Evolutionary conservation across 2,888 invertebrate genomes (phyloP).

Genomic region (Orthosia incerta): DNA sequence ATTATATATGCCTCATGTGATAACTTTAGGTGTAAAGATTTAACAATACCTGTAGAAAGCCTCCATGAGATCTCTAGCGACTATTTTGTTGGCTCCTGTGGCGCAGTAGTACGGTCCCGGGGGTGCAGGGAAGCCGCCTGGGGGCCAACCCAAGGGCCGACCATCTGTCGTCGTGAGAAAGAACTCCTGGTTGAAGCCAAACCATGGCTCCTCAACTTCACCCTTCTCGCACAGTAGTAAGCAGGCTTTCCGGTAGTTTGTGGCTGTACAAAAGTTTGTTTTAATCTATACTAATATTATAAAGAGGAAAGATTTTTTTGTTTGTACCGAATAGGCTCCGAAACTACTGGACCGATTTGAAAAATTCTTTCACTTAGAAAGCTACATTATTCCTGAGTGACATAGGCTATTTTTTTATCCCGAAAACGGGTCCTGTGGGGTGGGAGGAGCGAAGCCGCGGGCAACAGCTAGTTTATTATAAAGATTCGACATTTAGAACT

Average conservation of each 20-base stretch:
- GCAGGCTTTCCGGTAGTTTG: slow-evolving; percentile 83
- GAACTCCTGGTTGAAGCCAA: slow-evolving; percentile 94
- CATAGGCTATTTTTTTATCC: too few relatives aligned
- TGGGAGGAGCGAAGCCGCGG: too few relatives aligned
- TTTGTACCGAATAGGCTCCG: too few relatives aligned
- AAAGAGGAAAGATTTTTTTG: too few relatives aligned
- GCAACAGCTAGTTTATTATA: too few relatives aligned
- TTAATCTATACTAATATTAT: too few relatives aligned
- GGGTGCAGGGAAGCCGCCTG: slow-evolving; percentile 92
- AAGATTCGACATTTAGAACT: too few relatives aligned
- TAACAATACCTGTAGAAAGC: slow-evolving; percentile 91
- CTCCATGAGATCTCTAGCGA: slow-evolving; percentile 95
- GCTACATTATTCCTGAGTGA: too few relatives aligned
- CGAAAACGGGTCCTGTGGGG: too few relatives aligned
- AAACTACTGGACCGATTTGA: too few relatives aligned
- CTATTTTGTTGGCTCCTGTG: slow-evolving; percentile 94
- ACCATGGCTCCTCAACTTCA: slow-evolving; percentile 93
- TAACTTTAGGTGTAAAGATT: neutral
- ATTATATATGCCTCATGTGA: neutral
- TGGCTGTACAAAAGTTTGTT: slow-evolving; percentile 66
- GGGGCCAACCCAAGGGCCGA: slow-evolving; percentile 94
- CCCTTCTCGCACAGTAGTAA: slow-evolving; percentile 90
- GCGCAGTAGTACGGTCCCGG: slow-evolving; percentile 96
- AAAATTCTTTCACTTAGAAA: too few relatives aligned
- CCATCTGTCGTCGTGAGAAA: slow-evolving; percentile 85